Base-by-base conservation (phyloP, 2,888 invertebrate species). In the Xanthia icteritia region DNA sequence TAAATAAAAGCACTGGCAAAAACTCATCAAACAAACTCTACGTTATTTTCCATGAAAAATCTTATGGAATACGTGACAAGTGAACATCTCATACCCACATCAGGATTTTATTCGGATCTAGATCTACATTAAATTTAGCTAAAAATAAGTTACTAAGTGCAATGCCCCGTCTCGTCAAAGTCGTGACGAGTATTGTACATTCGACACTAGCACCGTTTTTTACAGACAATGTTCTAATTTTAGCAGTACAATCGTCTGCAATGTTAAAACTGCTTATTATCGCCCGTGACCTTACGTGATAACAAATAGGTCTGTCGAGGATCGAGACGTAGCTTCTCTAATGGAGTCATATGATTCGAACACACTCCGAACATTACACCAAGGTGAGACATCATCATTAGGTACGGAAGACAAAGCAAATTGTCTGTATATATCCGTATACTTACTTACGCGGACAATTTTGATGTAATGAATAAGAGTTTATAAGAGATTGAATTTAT, bases 261-360 rank as follows among this genome's bases (percentile, higher is more conserved):
- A 73, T 89, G 85, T 83, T 65, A 76, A 76, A 85, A 87, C 54
- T 48, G 15, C 48, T 80, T 69, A 81, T 81, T 82, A 79, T 73
- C 63, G 79, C 75, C 92, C 93, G 79, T 95, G 95, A 95, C 95
- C 95, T 95, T 94, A 92, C 85, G 73, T 85, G 89, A 89, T 93
- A 93, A 94, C 91, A 93, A 94, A 95, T 94, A 92, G 92, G 89
- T 89, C 89, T 92, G 88, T 90, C 93, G 92, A 93, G 90, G 92
- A 93, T 89, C 86, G 85, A 85, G 77, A 73, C 64, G 77, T 89
- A 89, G 87, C 87, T 79, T 84, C 36, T 64, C 77, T 92, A 93
- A 93, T 94, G 89, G 90, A 91, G 92, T 90, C 90, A 87, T 91
- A 92, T 90, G 90, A 91, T 89, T 82, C 89, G 87, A 88, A 87